Percentiles rank a stretch among this genome's conserved stretches.
Conservation (phyloP, 1,140 invertebrate species). For the Andricus grossulariae region DNA sequence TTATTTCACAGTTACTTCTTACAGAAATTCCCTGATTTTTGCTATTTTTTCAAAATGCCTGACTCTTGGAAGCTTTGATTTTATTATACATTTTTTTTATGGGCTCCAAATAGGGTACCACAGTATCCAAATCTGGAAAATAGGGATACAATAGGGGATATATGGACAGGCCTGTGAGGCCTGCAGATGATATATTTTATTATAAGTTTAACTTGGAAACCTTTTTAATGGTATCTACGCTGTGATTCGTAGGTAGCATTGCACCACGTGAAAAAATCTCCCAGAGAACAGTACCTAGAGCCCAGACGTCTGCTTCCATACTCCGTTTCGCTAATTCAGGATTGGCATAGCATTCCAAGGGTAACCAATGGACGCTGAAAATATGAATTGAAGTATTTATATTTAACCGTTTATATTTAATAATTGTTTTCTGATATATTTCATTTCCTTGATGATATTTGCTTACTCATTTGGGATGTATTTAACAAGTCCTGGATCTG, state of each 20-base stretch:
- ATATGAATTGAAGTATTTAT: constrained; percentile 28
- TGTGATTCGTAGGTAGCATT: constrained; percentile 59
- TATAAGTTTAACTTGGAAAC: constrained; percentile 47
- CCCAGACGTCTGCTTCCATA: constrained; percentile 88
- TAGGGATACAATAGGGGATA: too few relatives aligned
- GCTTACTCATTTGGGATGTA: constrained; percentile 82
- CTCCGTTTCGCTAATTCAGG: constrained; percentile 80
- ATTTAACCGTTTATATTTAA: neutral
- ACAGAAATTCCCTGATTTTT: too few relatives aligned
- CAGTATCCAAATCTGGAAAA: too few relatives aligned
- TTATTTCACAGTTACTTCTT: too few relatives aligned
- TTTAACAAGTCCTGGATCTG: constrained; percentile 82
- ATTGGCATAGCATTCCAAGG: constrained; percentile 85
- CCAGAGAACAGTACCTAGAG: constrained; percentile 92
- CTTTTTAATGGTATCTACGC: constrained; percentile 66
- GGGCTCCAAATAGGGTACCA: too few relatives aligned
- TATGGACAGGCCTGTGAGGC: too few relatives aligned
- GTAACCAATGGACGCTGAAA: constrained; percentile 89
- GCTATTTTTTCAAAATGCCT: too few relatives aligned
- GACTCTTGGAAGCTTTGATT: too few relatives aligned
- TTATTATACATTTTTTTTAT: too few relatives aligned
- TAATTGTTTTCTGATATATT: neutral
- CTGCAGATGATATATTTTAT: neutral
- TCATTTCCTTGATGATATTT: constrained; percentile 6
- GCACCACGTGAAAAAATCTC: constrained; percentile 90